These are phyloP conservation scores for Alviniconcha marisindica DNA, from an alignment of 1,140 invertebrate species.

Conservation along the genomic window DNA sequence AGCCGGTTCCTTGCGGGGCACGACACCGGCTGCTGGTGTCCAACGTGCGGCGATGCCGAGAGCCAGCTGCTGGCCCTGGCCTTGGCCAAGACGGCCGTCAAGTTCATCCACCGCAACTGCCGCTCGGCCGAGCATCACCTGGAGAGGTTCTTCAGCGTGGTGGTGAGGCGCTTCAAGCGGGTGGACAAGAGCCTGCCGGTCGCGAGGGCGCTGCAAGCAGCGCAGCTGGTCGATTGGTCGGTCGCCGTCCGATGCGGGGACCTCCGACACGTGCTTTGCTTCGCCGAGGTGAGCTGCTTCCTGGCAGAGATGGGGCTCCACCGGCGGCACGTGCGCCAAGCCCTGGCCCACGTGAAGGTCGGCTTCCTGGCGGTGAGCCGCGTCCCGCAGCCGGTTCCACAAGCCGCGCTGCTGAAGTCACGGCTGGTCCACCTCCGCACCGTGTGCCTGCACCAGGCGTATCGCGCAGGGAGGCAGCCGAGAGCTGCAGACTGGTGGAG, in stretches of 20 bases:
- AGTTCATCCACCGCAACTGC: neutral
- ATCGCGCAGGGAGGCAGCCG: neutral
- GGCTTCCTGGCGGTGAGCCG: neutral
- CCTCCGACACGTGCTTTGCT: neutral
- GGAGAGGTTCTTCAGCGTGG: neutral
- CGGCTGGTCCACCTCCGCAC: neutral
- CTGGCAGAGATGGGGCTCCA: neutral
- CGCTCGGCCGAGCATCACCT: neutral
- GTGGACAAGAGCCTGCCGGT: neutral
- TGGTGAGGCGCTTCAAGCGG: neutral
- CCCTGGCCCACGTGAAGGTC: neutral
- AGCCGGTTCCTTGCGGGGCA: neutral
- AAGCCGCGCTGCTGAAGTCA: neutral
- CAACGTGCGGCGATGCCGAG: neutral
- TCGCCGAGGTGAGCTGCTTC: neutral
- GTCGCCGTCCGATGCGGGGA: neutral
- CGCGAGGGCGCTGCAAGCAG: neutral
- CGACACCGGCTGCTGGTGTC: neutral
- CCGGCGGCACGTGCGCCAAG: neutral
- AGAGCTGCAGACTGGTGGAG: neutral
- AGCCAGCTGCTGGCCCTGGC: constrained; percentile 16
- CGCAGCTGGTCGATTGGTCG: neutral
- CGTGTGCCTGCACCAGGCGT: neutral
- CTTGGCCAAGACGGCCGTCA: neutral
- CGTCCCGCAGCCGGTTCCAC: neutral